These are phyloP conservation scores for Fragum sueziense DNA, from an alignment of 2,888 invertebrate genomes.

Conservation along the genomic window DNA sequence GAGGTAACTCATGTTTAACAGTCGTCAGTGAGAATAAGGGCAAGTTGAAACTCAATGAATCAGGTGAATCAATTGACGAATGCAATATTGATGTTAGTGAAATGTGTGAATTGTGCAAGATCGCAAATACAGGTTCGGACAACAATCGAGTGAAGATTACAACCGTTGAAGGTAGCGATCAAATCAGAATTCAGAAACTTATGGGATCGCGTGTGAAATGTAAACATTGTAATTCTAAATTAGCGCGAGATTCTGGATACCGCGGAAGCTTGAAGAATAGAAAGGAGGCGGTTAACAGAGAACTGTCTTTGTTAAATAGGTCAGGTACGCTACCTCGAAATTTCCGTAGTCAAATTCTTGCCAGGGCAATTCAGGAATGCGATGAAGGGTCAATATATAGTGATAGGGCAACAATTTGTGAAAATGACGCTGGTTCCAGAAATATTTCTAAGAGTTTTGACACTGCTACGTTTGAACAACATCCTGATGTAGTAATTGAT, in stretches of 20 bases:
- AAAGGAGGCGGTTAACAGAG: conserved; percentile 49
- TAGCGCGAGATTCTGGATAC: conserved; percentile 16
- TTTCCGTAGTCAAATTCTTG: conserved; percentile 20
- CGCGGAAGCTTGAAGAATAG: conserved; percentile 48
- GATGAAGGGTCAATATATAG: not conserved
- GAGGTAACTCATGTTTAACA: not conserved
- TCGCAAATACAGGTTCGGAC: conserved; percentile 32
- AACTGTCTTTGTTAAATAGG: conserved; percentile 38
- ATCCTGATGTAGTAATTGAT: not conserved
- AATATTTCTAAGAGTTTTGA: not conserved
- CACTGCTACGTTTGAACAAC: not conserved
- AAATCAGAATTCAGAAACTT: conserved; percentile 50
- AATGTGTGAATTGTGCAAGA: not conserved
- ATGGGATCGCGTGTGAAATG: conserved; percentile 9
- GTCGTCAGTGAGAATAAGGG: not conserved
- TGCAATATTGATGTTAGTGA: not conserved
- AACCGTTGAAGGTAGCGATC: conserved; percentile 37
- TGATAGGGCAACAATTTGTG: not conserved
- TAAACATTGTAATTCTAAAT: conserved; percentile 33
- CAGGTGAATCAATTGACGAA: not conserved
- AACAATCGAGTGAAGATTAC: conserved; percentile 51
- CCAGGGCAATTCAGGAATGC: not conserved
- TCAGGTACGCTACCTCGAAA: conserved; percentile 49
- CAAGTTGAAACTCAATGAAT: not conserved
- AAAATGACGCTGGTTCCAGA: not conserved